Evolutionary conservation across 2,797 vertebrate species (phyloP), one percentile per base, ranked within the genome.

Genomic region (Masticophis lateralis): DNA sequence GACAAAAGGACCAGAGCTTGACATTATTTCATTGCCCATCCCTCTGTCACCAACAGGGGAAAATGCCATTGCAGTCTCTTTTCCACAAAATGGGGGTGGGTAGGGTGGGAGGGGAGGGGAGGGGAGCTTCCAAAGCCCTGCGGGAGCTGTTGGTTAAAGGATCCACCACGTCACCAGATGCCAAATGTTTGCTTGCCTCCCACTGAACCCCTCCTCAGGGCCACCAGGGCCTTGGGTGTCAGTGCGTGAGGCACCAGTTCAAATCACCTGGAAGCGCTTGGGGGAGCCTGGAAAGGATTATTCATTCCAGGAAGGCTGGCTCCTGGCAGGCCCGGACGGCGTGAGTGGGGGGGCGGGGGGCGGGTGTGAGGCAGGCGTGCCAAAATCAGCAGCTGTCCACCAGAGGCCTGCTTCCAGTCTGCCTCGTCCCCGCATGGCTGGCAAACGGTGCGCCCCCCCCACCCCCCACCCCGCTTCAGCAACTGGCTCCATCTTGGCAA

Each of bases 221-320:
- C 8, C 11, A 5, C 13, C 2, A 1, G 20, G 0, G 1, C 11
- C 5, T 2, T 18, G 53, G 22, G 5, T 2, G 9, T 86, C 61
- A 14, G 92, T 83, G 0, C 0, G 66, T 89, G 90, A 86, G 69
- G 89, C 61, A 88, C 79, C 0, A 0, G 66, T 61, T 66, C 91
- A 91, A 93, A 93, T 94, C 94, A 95, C 93, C 94, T 93, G 89
- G 51, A 61, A 0, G 59, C 90, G 51, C 1, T 0, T 16, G 32
- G 20, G 22, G 37, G 43, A 86, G 88, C 90, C 43, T 94, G 96
- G 96, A 96, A 95, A 96, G 93, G 95, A 92, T 95, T 93, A 95
- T 92, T 95, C 2, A 1, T 56, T 51, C 74, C 0, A 53, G 88
- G 94, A 90, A 86, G 12, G 66, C 51, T 91, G 90, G 69, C 93